These are phyloP conservation scores for Drosophila macrospina DNA, from an alignment of 2,888 invertebrate genomes.

Conservation along the genomic window DNA sequence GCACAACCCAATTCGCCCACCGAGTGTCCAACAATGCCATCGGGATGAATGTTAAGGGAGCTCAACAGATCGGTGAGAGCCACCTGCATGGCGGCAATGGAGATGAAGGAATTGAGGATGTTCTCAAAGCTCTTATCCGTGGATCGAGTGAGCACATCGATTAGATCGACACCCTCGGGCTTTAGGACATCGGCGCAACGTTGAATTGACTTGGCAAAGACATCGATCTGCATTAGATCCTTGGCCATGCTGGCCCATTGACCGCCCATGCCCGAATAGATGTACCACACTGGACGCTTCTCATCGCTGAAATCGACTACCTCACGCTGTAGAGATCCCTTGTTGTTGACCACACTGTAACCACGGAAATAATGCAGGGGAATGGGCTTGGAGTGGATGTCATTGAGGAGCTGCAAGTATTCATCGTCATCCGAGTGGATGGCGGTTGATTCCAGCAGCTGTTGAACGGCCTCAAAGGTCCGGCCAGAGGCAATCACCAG, in stretches of 20 bases:
- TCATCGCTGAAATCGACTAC: slow-evolving; percentile 86
- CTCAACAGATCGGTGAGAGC: slow-evolving; percentile 96
- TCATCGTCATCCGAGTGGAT: slow-evolving; percentile 89
- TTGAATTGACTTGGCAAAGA: slow-evolving; percentile 92
- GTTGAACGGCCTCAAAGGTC: slow-evolving; percentile 91
- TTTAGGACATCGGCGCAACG: slow-evolving; percentile 91
- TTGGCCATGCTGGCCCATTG: slow-evolving; percentile 99
- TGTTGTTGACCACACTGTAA: slow-evolving; percentile 90
- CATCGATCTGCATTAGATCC: slow-evolving; percentile 92
- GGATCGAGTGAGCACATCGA: slow-evolving; percentile 91
- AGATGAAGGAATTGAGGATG: slow-evolving; percentile 95
- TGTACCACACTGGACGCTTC: slow-evolving; percentile 95
- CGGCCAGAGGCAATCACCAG: slow-evolving; percentile 93
- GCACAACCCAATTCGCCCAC: slow-evolving; percentile 91
- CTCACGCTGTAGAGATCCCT: slow-evolving; percentile 86
- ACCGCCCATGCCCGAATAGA: slow-evolving; percentile 99
- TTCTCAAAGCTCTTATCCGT: slow-evolving; percentile 93
- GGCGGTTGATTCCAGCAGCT: slow-evolving; percentile 88
- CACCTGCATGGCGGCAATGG: slow-evolving; percentile 98
- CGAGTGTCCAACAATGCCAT: slow-evolving; percentile 98
- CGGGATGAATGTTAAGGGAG: slow-evolving; percentile 91
- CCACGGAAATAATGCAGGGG: slow-evolving; percentile 93
- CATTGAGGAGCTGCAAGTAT: slow-evolving; percentile 91
- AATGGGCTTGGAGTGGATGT: slow-evolving; percentile 90
- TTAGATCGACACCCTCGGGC: slow-evolving; percentile 93